Conservation (phyloP, 1,140 invertebrate species). For the Portunus trituberculatus region DNA sequence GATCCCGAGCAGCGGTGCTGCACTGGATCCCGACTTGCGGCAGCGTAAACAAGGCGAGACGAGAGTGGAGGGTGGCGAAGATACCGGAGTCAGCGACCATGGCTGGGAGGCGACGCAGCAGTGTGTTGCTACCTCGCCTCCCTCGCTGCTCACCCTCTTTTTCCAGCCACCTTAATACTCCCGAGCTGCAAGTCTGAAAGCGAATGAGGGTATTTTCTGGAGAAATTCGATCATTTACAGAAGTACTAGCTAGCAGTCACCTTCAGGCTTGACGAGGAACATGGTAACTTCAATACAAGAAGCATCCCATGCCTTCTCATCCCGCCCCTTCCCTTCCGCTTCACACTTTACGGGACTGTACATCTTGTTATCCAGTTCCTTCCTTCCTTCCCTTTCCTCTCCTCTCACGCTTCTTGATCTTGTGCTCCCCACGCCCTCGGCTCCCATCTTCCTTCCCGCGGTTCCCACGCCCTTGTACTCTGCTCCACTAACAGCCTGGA, state of each 20-base stretch:
- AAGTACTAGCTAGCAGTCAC: not conserved
- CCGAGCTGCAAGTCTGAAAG: not conserved
- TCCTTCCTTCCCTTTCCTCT: not conserved
- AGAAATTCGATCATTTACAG: not conserved
- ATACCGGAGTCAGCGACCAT: conserved; percentile 33
- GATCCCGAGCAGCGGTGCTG: not conserved
- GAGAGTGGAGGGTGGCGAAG: conserved; percentile 6
- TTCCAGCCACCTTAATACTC: not conserved
- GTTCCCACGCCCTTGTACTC: conserved; percentile 17
- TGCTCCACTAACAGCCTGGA: conserved; percentile 18
- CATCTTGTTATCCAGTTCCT: not conserved
- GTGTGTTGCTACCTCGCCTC: not conserved
- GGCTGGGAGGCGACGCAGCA: not conserved
- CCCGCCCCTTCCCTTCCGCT: not conserved
- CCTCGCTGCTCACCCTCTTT: not conserved
- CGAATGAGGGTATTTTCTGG: not conserved
- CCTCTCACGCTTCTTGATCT: conserved; percentile 12
- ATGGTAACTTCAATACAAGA: too few relatives aligned
- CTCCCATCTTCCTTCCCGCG: not conserved
- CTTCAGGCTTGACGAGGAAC: not conserved
- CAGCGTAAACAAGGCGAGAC: not conserved
- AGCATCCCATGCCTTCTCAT: too few relatives aligned
- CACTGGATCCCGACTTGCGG: not conserved
- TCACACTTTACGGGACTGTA: not conserved
- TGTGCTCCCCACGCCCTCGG: not conserved